phyloP scores from a whole-genome alignment of 1,140 invertebrate genomes.

The Drosophila quadrilineata region DNA sequence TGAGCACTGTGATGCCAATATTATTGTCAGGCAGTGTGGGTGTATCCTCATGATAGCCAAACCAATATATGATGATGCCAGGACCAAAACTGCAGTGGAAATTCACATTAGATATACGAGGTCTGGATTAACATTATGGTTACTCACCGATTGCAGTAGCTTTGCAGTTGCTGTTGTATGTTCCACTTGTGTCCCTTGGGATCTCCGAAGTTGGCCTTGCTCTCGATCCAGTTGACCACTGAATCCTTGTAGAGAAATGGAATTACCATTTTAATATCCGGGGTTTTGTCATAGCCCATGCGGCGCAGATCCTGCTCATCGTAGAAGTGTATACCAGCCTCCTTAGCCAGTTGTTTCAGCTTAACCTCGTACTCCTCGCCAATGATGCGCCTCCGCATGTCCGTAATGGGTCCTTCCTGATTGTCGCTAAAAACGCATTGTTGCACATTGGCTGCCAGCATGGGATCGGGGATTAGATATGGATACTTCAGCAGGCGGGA shows the following conservation, averaged over 20 bases:
- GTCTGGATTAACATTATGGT: background rate
- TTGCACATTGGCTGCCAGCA: slow-evolving; percentile 86
- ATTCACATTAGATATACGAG: too few relatives aligned
- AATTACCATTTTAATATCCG: slow-evolving; percentile 94
- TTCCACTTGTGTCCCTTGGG: slow-evolving; percentile 91
- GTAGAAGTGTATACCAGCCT: slow-evolving; percentile 86
- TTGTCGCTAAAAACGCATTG: slow-evolving; percentile 86
- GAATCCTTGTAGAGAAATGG: slow-evolving; percentile 93
- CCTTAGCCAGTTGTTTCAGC: slow-evolving; percentile 84
- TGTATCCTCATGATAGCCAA: slow-evolving; percentile 92
- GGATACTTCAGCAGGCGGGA: slow-evolving; percentile 86
- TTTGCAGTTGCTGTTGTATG: slow-evolving; percentile 92
- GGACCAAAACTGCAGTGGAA: slow-evolving; percentile 89
- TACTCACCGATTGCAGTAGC: slow-evolving; percentile 93
- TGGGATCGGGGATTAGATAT: slow-evolving; percentile 84
- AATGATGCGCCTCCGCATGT: slow-evolving; percentile 87
- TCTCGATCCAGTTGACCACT: slow-evolving; percentile 97
- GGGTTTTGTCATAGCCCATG: slow-evolving; percentile 96
- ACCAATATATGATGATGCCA: slow-evolving; percentile 98
- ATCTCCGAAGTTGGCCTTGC: slow-evolving; percentile 96
- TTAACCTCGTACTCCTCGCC: slow-evolving; percentile 90
- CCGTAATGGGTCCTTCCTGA: slow-evolving; percentile 87
- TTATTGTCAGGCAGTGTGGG: slow-evolving; percentile 84
- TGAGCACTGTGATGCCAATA: slow-evolving; percentile 85
- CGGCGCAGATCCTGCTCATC: slow-evolving; percentile 91